Conservation (phyloP, 2,113 vertebrate genomes). For the Solea senegalensis region DNA sequence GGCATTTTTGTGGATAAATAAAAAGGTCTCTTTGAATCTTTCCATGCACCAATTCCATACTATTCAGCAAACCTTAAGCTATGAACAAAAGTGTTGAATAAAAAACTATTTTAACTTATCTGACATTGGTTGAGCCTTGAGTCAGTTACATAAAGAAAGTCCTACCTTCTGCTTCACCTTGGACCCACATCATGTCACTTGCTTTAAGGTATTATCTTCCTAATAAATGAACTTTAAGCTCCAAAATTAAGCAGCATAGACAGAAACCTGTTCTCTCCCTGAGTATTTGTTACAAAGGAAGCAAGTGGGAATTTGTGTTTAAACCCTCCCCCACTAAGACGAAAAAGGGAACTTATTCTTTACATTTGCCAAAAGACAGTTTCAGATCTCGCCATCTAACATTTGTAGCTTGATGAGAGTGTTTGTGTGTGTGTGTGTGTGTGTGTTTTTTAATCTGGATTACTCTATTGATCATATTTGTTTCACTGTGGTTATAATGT, state of each 20-base stretch:
- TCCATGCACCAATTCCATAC: no score
- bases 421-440: not conserved
- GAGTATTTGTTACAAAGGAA: conserved; percentile 23
- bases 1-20: no score
- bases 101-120: no score
- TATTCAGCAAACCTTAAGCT: no score
- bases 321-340: conserved; percentile 41
- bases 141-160: not conserved
- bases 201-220: not conserved
- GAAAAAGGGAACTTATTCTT: conserved; percentile 53
- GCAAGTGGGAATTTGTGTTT: conserved; percentile 19
- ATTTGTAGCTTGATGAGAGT: not conserved
- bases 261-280: conserved; percentile 15
- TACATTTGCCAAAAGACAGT: not conserved
- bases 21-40: no score
- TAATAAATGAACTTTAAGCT: not conserved
- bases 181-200: conserved; percentile 58
- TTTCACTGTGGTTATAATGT: not conserved
- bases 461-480: not conserved
- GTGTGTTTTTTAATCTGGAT: not conserved
- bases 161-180: conserved; percentile 62
- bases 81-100: no score
- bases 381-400: not conserved
- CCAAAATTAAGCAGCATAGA: not conserved
- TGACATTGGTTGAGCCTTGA: no score